Evolutionary conservation across 2,113 vertebrate genomes (phyloP).

Genomic region (Etheostoma spectabile): DNA sequence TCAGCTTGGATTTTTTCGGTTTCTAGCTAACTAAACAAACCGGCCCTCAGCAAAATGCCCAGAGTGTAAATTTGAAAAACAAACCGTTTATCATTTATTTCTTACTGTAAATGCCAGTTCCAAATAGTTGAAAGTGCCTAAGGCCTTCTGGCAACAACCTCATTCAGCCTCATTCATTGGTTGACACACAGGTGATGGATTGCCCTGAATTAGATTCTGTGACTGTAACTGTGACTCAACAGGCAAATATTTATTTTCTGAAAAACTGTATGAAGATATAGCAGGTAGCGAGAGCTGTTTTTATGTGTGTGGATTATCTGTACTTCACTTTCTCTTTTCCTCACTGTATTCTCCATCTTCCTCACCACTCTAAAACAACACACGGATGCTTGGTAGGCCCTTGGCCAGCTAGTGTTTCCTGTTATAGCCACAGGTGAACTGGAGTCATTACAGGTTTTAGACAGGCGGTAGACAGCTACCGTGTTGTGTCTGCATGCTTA

Average conservation of each 20-base stretch:
- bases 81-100: neutral
- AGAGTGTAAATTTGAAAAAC: neutral
- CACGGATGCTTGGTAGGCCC: slow-evolving; percentile 16
- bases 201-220: slow-evolving; percentile 30
- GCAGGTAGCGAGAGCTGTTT: slow-evolving; percentile 7
- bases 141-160: slow-evolving; percentile 26
- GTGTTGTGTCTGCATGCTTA: slow-evolving; percentile 59
- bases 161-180: slow-evolving; percentile 47
- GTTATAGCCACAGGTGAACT: slow-evolving; percentile 52
- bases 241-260: slow-evolving; percentile 59
- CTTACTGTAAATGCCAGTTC: neutral
- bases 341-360: neutral
- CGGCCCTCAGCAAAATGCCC: neutral
- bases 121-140: slow-evolving; percentile 17
- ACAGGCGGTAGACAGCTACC: slow-evolving; percentile 15
- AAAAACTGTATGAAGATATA: slow-evolving; percentile 13
- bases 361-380: slow-evolving; percentile 3
- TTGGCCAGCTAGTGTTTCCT: slow-evolving; percentile 33
- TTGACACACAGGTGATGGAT: slow-evolving; percentile 59
- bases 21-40: neutral
- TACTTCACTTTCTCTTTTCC: neutral
- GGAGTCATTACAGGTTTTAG: slow-evolving; percentile 36
- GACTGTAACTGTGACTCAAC: slow-evolving; percentile 34
- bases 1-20: neutral
- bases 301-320: neutral